Percentiles rank a stretch among this genome's conserved stretches.
Evolutionary conservation across 2,113 vertebrate species (phyloP).

Genomic region (Urocitellus parryii): DNA sequence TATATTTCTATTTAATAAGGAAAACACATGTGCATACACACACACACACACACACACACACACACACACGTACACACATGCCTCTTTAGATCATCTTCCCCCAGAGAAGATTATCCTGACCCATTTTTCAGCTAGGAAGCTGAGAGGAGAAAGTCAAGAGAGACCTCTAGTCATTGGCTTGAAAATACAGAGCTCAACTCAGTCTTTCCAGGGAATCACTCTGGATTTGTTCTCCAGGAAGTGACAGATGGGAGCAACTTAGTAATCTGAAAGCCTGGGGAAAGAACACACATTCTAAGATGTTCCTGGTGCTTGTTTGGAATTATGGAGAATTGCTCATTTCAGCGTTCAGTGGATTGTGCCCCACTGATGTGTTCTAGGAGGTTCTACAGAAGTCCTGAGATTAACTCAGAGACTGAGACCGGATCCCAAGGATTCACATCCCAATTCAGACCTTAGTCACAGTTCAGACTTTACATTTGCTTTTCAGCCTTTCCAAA

Average conservation of each 20-base stretch:
- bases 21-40: not conserved
- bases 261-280: slow-evolving; percentile 84
- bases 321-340: slow-evolving; percentile 83
- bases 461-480: no score
- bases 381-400: slow-evolving; percentile 54
- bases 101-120: not conserved
- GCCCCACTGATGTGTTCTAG: slow-evolving; percentile 63
- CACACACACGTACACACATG: no score
- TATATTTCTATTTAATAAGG: not conserved
- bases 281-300: slow-evolving; percentile 83
- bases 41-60: not conserved
- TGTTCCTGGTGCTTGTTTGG: slow-evolving; percentile 81
- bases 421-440: not conserved
- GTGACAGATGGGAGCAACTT: slow-evolving; percentile 84
- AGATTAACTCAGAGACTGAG: not conserved
- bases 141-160: slow-evolving; percentile 55
- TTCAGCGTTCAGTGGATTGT: slow-evolving; percentile 74
- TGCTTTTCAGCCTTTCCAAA: not conserved
- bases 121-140: not conserved
- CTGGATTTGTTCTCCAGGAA: slow-evolving; percentile 85
- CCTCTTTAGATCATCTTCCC: not conserved
- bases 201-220: slow-evolving; percentile 86
- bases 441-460: not conserved
- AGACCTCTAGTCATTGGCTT: slow-evolving; percentile 72
- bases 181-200: slow-evolving; percentile 67